phyloP scores from a whole-genome alignment of 2,797 vertebrate species.

The Masticophis lateralis region DNA sequence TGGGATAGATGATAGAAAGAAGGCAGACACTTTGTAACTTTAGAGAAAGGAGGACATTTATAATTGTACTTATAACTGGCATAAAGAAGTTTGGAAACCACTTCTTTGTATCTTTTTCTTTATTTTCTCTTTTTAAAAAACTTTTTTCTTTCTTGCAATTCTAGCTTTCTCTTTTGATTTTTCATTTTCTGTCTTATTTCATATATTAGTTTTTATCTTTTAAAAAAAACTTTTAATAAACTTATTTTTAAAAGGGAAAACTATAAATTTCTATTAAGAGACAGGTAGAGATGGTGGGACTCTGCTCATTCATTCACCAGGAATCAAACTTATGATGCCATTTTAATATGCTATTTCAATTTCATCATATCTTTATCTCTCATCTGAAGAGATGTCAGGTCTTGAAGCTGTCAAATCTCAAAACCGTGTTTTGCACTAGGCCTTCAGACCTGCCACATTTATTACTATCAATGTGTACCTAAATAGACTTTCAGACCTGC shows the following conservation, averaged over 20 bases:
- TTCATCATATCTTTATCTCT: background rate
- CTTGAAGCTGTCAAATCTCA: too few relatives aligned
- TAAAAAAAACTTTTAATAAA: background rate
- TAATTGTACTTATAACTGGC: background rate
- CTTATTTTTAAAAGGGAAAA: background rate
- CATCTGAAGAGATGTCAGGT: background rate
- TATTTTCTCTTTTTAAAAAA: background rate
- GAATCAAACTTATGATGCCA: background rate
- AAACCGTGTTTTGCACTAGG: too few relatives aligned
- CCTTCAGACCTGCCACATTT: too few relatives aligned
- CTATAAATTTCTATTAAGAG: background rate
- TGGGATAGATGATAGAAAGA: background rate
- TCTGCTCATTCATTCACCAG: background rate
- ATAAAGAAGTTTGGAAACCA: background rate
- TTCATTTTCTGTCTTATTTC: background rate
- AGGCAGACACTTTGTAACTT: background rate
- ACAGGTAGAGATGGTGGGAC: background rate
- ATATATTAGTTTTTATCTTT: background rate
- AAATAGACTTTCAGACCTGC: too few relatives aligned
- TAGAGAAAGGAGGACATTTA: background rate
- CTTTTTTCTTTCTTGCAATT: background rate
- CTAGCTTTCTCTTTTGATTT: background rate
- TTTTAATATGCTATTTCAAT: background rate
- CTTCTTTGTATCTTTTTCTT: background rate
- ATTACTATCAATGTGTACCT: too few relatives aligned